A percentile compares a stretch with the other conserved stretches of the same genome.
Conservation (phyloP, 2,113 vertebrate species). For the Nyctibius bracteatus region DNA sequence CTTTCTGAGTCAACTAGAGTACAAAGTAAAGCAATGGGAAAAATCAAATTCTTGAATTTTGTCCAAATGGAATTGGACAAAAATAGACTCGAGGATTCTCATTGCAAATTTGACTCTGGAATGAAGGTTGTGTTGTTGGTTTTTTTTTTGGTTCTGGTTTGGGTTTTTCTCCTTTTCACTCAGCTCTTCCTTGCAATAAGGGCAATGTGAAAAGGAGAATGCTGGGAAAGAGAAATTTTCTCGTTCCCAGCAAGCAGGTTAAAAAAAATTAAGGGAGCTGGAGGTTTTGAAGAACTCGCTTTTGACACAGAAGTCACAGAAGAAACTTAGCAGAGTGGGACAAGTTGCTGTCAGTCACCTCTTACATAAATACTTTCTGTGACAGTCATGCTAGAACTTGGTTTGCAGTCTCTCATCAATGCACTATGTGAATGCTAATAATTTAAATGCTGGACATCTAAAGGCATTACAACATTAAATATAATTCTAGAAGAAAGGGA, state of each 20-base stretch:
- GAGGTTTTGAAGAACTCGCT: neutral
- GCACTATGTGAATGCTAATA: neutral
- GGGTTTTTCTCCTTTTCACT: constrained; percentile 57
- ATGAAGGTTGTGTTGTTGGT: constrained; percentile 64
- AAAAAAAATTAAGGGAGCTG: constrained; percentile 46
- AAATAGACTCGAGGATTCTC: constrained; percentile 81
- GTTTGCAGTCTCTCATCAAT: constrained; percentile 1
- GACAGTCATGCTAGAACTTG: neutral
- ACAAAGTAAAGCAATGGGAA: constrained; percentile 73
- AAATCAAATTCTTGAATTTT: constrained; percentile 80
- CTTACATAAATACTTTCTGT: neutral
- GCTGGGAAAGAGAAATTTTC: constrained; percentile 71
- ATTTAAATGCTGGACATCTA: neutral
- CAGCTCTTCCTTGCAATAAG: constrained; percentile 60
- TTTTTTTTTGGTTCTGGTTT: neutral
- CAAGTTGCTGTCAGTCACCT: neutral
- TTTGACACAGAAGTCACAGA: constrained; percentile 46
- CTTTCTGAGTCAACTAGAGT: constrained; percentile 70
- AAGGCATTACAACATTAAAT: neutral
- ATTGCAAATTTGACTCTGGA: constrained; percentile 78
- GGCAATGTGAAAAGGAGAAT: constrained; percentile 61
- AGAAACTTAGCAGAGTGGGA: neutral
- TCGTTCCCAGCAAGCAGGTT: constrained; percentile 75
- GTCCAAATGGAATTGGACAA: constrained; percentile 78
- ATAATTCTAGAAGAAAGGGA: neutral